These are phyloP conservation scores for Apaloderma vittatum DNA, from an alignment of 2,113 vertebrate genomes.

Conservation along the genomic window DNA sequence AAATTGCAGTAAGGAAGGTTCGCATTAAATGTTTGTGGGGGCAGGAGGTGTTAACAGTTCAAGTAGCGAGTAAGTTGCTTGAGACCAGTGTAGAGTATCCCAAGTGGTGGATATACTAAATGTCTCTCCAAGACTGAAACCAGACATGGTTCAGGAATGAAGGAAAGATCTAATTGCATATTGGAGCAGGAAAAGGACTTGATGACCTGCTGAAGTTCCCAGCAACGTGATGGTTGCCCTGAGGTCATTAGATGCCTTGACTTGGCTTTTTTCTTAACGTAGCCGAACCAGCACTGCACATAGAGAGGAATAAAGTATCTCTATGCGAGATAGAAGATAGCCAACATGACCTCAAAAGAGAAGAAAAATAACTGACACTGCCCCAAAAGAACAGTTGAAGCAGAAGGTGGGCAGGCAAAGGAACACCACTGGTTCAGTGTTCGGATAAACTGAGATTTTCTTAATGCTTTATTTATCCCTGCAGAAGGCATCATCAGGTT, in stretches of 20 bases:
- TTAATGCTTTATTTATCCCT: no score
- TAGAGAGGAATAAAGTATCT: background rate
- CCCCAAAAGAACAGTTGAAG: background rate
- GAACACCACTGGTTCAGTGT: no score
- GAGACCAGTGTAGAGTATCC: background rate
- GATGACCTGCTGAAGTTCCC: background rate
- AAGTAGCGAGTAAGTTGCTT: background rate
- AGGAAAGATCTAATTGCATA: background rate
- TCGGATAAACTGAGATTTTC: background rate
- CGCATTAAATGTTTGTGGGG: rapidly evolving
- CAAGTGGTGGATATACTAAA: background rate
- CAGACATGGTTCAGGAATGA: background rate
- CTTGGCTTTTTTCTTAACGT: background rate
- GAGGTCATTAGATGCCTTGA: background rate
- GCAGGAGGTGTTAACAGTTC: background rate
- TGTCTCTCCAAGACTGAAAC: background rate
- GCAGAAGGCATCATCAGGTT: background rate
- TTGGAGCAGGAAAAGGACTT: background rate
- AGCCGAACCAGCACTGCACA: background rate
- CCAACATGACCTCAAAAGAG: background rate
- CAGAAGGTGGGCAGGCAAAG: rapidly evolving
- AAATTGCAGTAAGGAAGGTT: background rate
- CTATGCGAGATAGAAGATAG: background rate
- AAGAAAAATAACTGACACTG: background rate
- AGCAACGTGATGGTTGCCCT: background rate